These are phyloP conservation scores for Philopedon plagiatum DNA, from an alignment of 2,888 invertebrate species.

Conservation along the genomic window DNA sequence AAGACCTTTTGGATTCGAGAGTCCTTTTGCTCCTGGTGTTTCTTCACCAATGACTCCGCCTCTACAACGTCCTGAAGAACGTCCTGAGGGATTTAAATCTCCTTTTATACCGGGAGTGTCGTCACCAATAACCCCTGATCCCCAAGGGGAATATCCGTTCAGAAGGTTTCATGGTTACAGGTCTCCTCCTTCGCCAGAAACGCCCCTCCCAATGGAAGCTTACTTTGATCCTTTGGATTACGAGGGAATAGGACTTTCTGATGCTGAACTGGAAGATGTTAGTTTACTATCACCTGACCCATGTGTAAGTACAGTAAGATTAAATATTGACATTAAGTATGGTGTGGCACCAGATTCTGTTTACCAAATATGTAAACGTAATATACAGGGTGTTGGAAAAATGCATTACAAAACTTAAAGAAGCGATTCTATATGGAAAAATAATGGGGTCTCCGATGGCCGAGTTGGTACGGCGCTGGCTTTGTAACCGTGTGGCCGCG, in stretches of 20 bases:
- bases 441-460: no score
- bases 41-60: slow-evolving; percentile 20
- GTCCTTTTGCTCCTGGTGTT: slow-evolving; percentile 10
- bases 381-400: no score
- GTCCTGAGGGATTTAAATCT: background rate
- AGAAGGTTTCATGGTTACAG: background rate
- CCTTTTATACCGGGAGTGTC: no score
- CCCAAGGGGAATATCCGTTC: no score
- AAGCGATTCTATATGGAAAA: no score
- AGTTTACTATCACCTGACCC: background rate
- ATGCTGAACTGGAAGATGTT: slow-evolving; percentile 2
- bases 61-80: background rate
- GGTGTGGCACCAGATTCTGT: no score
- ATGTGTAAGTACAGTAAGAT: background rate
- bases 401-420: no score
- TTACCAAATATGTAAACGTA: no score
- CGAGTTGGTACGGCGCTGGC: no score
- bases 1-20: background rate
- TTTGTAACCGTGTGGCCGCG: no score
- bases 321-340: no score
- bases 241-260: background rate
- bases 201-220: background rate
- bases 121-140: no score
- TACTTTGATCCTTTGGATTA: background rate
- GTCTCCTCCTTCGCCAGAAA: background rate